Evolutionary conservation across 2,888 invertebrate species (phyloP), one percentile per base, ranked within the genome.

Genomic region (Drepanosiphum platanoidis): DNA sequence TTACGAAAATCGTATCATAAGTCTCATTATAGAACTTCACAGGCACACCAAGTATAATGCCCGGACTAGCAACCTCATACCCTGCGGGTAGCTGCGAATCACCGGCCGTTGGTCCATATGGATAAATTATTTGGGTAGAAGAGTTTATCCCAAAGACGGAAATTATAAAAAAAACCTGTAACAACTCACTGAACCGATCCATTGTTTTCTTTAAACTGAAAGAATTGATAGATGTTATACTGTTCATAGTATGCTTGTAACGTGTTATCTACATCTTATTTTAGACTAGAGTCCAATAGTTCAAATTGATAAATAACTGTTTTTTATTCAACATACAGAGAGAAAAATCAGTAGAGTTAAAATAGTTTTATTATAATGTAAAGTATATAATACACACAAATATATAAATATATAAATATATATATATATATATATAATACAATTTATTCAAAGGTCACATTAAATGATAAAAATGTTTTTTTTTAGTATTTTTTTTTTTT

Each of bases 1-100:
- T 96, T 91, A 97, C 97, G 90, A 92, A 97, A 88, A 97, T 91
- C 58, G 92, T 92, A 86, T 93, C 92, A 90, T 95, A 96, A 87
- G 91, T 90, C 87, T 93, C 93, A 88, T 94, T 95, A 89, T 93
- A 97, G 91, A 96, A 96, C 78, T 92, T 91, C 84, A 97, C 92
- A 1, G 97, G 95, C 61, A 94, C 93, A 88, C 91, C 91, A 2
- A 96, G 91, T 4, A 89, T 89, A 9, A 94, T 90, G 89, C 94
- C 94, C 0, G 92, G 91, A 18, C 94, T 92, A n/a, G 93, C 91
- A 27, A 92, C 90, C 87, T 94, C 94, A 88, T 92, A 92, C 2
- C 46, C 75, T 9, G 89, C 88, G 39, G 87, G 88, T 82, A 94
- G 89, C 61, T 90, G 89, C 75, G 90, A 89, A 89, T 93, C 94